Evolutionary conservation across 1,140 invertebrate species (phyloP), one percentile per base, ranked within the genome.

Genomic region (Teleopsis dalmanni): DNA sequence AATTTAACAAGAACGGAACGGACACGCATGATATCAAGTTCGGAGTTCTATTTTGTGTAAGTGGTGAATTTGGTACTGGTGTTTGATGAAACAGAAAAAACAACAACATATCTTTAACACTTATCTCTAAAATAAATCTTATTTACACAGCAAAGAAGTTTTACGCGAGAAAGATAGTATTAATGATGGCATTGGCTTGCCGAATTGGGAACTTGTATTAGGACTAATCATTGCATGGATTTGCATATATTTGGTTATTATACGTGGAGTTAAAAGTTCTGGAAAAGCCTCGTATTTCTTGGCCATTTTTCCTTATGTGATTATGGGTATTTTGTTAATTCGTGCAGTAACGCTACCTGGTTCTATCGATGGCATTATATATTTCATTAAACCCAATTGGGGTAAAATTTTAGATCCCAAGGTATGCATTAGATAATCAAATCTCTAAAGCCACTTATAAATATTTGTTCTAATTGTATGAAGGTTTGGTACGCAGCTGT

Each of bases 211-310:
- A 59, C 69, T 93, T 25, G 81, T 84, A 1, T 62, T 91, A 1
- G 90, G 87, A 56, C 74, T 94, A 2, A 69, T 88, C 1, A 72
- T 81, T 7, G 84, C 88, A 2, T 95, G 90, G 90, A 44, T 85
- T 8, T 71, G 82, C 18, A 80, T 91, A 10, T 90, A 84, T 58
- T 56, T 87, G 11, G 83, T 89, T 44, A 79, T 91, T 14, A 78
- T 84, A 16, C 81, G 55, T 0, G 89, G 91, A 21, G 85, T 93
- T 0, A 80, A 84, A 58, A 85, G 82, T 54, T 84, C 83, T 0
- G 85, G 85, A 29, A 87, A 86, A 71, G 83, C 81, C 0, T 81
- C 87, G 0, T 92, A 91, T 57, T 90, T 92, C 63, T 77, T 90
- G 1, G 89, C 89, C 1, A 62, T 91, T 1, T 92, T 93, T 59